Percentiles rank a stretch among this genome's conserved stretches.
Evolutionary conservation across 2,113 vertebrate species (phyloP).

Genomic region (Dinomys branickii): DNA sequence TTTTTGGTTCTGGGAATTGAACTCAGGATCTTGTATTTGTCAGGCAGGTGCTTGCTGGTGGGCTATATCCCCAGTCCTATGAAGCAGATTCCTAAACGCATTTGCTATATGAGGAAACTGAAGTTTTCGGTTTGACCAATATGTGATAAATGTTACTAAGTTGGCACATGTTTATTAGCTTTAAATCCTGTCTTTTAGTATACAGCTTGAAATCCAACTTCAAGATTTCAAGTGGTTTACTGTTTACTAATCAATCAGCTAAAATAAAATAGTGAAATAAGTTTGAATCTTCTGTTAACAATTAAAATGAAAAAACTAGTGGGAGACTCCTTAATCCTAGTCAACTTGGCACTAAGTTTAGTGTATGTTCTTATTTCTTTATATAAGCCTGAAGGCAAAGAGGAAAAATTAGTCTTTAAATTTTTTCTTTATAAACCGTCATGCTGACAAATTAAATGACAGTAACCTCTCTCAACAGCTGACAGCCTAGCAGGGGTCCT

Average conservation of each 20-base stretch:
- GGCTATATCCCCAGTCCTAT: too few relatives aligned
- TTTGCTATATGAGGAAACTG: not conserved
- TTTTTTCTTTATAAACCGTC: constrained; percentile 65
- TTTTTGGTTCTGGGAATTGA: too few relatives aligned
- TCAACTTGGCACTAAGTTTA: constrained; percentile 39
- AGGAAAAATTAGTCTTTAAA: constrained; percentile 66
- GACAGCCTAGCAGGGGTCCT: constrained; percentile 73
- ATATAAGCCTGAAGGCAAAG: constrained; percentile 38
- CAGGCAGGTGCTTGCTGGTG: too few relatives aligned
- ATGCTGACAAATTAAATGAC: constrained; percentile 74
- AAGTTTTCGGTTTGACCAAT: not conserved
- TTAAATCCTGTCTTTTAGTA: not conserved
- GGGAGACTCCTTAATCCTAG: constrained; percentile 19
- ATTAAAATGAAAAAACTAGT: not conserved
- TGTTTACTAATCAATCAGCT: constrained; percentile 5
- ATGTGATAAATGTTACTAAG: not conserved
- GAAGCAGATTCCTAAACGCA: not conserved
- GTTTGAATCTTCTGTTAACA: constrained; percentile 33
- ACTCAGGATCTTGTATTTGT: too few relatives aligned
- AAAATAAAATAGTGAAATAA: not conserved
- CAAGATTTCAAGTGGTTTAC: not conserved
- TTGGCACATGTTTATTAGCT: not conserved
- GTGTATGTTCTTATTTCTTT: constrained; percentile 51
- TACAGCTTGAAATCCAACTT: not conserved
- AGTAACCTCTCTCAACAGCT: constrained; percentile 74